These are phyloP conservation scores for Etheostoma spectabile DNA, from an alignment of 2,113 vertebrate species.

Conservation along the genomic window DNA sequence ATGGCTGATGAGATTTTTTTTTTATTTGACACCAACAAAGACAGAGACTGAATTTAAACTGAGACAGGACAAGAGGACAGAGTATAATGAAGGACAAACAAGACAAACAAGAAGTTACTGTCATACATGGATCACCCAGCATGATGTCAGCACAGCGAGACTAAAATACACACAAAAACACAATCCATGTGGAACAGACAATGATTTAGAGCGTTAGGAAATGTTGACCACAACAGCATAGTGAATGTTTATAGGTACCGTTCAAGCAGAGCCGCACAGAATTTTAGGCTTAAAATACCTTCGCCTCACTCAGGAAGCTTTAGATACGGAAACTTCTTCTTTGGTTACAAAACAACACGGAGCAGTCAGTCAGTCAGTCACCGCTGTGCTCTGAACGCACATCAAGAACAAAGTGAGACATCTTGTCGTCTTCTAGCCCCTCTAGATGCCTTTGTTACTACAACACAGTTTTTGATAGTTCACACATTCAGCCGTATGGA, in stretches of 20 bases:
- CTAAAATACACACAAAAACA: slow-evolving; percentile 42
- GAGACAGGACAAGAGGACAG: slow-evolving; percentile 42
- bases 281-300: slow-evolving; percentile 59
- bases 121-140: slow-evolving; percentile 16
- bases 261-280: slow-evolving; percentile 26
- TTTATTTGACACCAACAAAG: slow-evolving; percentile 77
- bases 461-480: slow-evolving; percentile 53
- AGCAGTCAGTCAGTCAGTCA: slow-evolving; percentile 46
- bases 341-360: slow-evolving; percentile 57
- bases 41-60: slow-evolving; percentile 42
- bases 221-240: slow-evolving; percentile 37
- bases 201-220: neutral
- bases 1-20: slow-evolving; percentile 59
- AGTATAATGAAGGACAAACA: slow-evolving; percentile 36
- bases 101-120: slow-evolving; percentile 41
- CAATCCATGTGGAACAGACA: slow-evolving; percentile 18
- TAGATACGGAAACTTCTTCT: slow-evolving; percentile 51
- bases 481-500: slow-evolving; percentile 39
- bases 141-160: slow-evolving; percentile 16
- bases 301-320: slow-evolving; percentile 39
- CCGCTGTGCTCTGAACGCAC: slow-evolving; percentile 59
- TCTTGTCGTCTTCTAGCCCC: slow-evolving; percentile 50
- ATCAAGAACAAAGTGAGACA: slow-evolving; percentile 68
- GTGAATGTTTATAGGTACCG: neutral
- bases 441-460: slow-evolving; percentile 62